Percentiles rank a stretch among this genome's conserved stretches.
Conservation (phyloP, 2,113 vertebrate species). For the Eulemur macaco region DNA sequence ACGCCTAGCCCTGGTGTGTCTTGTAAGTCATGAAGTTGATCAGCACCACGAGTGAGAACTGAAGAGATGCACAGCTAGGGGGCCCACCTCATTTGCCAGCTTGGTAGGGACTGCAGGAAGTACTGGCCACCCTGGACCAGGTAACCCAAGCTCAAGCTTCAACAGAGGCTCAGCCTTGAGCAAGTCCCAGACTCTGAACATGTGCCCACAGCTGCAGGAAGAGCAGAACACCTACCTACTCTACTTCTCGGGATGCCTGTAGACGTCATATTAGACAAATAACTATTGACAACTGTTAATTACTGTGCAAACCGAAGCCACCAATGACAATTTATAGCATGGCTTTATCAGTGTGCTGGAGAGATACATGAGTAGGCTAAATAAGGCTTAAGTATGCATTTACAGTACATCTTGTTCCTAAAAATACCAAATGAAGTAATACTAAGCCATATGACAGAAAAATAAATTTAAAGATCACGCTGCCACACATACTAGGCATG, state of each 20-base stretch:
- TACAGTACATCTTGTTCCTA: background rate
- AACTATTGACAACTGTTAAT: background rate
- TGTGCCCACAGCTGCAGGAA: background rate
- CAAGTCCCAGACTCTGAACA: background rate
- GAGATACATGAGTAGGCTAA: background rate
- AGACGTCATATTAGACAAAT: background rate
- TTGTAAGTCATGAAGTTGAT: background rate
- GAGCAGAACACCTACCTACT: background rate
- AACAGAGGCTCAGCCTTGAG: background rate
- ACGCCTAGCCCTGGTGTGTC: accelerated
- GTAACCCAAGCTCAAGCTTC: background rate
- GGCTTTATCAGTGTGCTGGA: background rate
- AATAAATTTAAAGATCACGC: background rate
- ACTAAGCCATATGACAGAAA: background rate
- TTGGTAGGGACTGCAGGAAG: background rate
- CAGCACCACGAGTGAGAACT: background rate
- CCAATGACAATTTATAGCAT: background rate
- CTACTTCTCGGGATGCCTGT: background rate
- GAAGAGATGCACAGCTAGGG: background rate
- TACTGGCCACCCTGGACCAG: background rate
- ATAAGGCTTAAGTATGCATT: background rate
- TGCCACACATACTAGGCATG: background rate
- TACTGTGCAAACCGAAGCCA: background rate
- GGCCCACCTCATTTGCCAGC: background rate
- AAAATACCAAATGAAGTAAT: background rate